These are phyloP conservation scores for Odobenus rosmarus DNA, from an alignment of 2,113 vertebrate genomes.

Conservation along the genomic window DNA sequence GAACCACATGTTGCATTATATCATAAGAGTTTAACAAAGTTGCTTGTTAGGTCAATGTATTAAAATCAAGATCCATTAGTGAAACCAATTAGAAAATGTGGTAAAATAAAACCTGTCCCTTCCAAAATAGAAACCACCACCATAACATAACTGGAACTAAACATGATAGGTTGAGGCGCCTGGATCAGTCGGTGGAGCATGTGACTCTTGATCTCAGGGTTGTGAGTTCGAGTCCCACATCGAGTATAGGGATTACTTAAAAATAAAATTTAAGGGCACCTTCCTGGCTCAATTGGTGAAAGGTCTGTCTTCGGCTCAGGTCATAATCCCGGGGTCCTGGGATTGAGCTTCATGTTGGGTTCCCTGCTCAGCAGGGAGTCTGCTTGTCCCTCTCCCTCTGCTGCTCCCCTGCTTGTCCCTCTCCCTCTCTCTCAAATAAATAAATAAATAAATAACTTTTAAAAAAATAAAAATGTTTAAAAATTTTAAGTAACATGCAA, in stretches of 20 bases:
- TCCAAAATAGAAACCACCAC: not conserved
- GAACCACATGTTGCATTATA: not conserved
- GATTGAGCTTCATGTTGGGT: not conserved
- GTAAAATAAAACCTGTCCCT: not conserved
- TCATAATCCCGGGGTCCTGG: not conserved
- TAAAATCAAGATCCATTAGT: not conserved
- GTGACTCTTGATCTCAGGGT: not conserved
- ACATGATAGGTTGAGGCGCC: not conserved
- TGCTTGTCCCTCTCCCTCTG: not conserved
- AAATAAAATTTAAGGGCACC: too few relatives aligned
- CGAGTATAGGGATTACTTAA: too few relatives aligned
- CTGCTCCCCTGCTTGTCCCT: not conserved
- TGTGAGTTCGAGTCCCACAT: too few relatives aligned
- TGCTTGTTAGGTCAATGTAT: not conserved
- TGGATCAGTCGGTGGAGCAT: not conserved
- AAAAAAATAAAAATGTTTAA: not conserved
- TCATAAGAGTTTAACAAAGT: not conserved
- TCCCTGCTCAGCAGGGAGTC: not conserved
- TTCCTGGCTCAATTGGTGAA: not conserved
- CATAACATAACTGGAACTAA: not conserved
- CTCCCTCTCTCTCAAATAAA: not conserved
- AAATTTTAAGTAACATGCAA: not conserved
- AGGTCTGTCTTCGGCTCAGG: not conserved
- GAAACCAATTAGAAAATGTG: not conserved
- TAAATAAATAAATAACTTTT: not conserved